A percentile compares a stretch with the other conserved stretches of the same genome.
Conservation (phyloP, 2,797 vertebrate species). For the Helicolenus hilgendorfi region DNA sequence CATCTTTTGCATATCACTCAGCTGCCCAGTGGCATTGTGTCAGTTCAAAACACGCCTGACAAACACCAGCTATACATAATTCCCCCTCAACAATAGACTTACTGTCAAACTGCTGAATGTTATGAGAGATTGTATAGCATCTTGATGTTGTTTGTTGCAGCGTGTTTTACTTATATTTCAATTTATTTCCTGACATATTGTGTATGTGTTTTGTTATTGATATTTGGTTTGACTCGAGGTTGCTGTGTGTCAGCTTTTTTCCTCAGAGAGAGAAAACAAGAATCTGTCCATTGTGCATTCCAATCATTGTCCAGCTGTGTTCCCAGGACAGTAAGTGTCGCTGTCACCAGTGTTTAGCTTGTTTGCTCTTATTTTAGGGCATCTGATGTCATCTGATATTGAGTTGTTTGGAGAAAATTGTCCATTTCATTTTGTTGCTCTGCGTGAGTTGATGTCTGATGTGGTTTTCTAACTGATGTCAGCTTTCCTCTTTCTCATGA, state of each 20-base stretch:
- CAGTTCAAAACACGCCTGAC: not conserved
- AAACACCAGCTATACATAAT: not conserved
- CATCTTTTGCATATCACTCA: not conserved
- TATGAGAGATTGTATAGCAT: not conserved
- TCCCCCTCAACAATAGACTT: not conserved
- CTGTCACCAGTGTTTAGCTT: not conserved
- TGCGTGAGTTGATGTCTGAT: not conserved
- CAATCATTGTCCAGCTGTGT: not conserved
- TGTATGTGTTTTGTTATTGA: not conserved
- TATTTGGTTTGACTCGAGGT: not conserved
- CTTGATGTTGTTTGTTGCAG: not conserved
- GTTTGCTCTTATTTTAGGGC: not conserved
- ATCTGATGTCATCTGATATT: not conserved
- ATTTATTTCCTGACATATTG: not conserved
- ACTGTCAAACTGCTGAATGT: not conserved
- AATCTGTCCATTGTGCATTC: not conserved
- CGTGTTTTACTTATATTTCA: not conserved
- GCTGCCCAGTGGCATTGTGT: not conserved
- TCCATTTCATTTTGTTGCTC: not conserved
- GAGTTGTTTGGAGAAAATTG: not conserved
- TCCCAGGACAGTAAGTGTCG: not conserved
- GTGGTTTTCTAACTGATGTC: not conserved
- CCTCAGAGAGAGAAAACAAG: not conserved
- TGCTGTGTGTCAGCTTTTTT: not conserved
- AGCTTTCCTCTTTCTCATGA: not conserved